Conservation (phyloP, 2,797 vertebrate species). For the Galagoides demidoff region DNA sequence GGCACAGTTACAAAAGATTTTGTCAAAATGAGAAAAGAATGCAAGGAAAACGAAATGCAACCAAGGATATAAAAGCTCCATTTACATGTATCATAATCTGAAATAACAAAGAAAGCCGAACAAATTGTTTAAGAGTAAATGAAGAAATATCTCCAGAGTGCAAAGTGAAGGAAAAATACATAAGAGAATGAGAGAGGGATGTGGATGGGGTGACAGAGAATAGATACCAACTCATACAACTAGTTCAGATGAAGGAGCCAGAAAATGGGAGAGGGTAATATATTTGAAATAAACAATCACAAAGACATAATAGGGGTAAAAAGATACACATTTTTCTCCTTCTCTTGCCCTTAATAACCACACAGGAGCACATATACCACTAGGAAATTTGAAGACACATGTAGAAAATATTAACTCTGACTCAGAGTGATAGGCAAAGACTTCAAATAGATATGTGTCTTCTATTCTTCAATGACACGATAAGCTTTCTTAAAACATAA, state of each 20-base stretch:
- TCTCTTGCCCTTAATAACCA: neutral
- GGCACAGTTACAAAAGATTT: neutral
- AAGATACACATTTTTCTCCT: neutral
- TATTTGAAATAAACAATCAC: constrained; percentile 26
- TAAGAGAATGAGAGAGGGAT: neutral
- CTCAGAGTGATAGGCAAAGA: neutral
- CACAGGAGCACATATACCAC: neutral
- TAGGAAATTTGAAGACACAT: neutral
- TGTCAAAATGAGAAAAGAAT: constrained; percentile 29
- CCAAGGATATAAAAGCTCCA: neutral
- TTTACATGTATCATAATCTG: neutral
- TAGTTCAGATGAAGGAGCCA: neutral
- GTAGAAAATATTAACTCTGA: neutral
- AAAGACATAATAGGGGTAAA: neutral
- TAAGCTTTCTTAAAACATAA: neutral
- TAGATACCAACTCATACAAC: neutral
- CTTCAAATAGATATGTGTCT: neutral
- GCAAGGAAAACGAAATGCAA: neutral
- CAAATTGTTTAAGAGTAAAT: neutral
- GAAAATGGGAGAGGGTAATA: neutral
- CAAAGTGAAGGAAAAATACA: neutral
- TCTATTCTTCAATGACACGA: neutral
- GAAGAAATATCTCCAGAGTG: neutral
- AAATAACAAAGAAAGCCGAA: constrained; percentile 4
- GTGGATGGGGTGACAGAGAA: neutral